Evolutionary conservation across 2,888 invertebrate genomes (phyloP), one percentile per base, ranked within the genome.

Genomic region (Cosmia pyralina): DNA sequence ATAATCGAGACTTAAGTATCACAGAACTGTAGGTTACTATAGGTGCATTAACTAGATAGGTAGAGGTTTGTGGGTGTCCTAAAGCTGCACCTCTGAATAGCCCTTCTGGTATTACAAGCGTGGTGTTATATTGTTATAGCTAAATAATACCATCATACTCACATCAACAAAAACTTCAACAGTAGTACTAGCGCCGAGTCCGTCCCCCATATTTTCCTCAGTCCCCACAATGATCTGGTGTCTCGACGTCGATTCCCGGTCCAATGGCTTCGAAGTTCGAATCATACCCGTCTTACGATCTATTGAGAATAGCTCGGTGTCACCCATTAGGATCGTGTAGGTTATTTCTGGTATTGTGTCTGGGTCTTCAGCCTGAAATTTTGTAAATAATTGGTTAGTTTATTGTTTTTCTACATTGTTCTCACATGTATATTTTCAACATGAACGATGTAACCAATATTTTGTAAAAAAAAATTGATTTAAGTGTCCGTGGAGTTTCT

Each of bases 181-280:
- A 79, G 97, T 97, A 6, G 98, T 97, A 0, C 97, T 98, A 52
- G 98, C 97, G 0, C 98, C 98, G 0, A 97, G 96, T 3, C 95
- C 96, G 41, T 97, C 97, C 0, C 97, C 97, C 79, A 96, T 97
- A 88, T 99, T 99, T 91, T 99, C 99, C 77, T 98, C 96, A 0
- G 98, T 99, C 0, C 98, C 98, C 4, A 99, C 97, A 3, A 98
- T 94, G 0, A 99, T 93, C 73, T 98, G 97, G 87, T 98, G 97
- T 60, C 97, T 96, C 38, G 96, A 97, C 68, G 97, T 97, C 81
- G 96, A 96, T 90, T 99, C 99, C 84, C 97, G 97, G 91, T 99
- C 99, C 70, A 99, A 93, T 0, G 98, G 97, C 66, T 97, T 96
- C 0, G 97, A 92, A 0, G 98, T 98, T 88, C 97, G 97, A 44